These are phyloP conservation scores for Hydraecia micacea DNA, from an alignment of 2,888 invertebrate genomes.

Conservation along the genomic window DNA sequence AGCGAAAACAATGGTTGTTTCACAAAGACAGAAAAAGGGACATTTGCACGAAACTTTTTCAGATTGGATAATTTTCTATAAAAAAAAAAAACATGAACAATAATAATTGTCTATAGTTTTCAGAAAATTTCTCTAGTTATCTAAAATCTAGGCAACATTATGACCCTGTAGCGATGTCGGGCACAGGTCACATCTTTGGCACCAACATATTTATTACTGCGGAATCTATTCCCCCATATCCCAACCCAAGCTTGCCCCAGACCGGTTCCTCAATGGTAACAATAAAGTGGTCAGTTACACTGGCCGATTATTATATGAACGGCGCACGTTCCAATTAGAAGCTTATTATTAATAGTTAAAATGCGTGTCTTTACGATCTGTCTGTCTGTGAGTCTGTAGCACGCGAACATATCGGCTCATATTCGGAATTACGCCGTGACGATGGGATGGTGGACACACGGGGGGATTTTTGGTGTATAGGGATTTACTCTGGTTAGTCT, in stretches of 20 bases:
- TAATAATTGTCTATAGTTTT: neutral
- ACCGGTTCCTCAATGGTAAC: slow-evolving; percentile 70
- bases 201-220: slow-evolving; percentile 30
- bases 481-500: neutral
- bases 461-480: slow-evolving; percentile 54
- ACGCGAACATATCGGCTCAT: slow-evolving; percentile 82
- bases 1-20: neutral
- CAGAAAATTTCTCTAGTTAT: neutral
- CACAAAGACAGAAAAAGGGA: neutral
- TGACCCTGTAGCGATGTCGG: neutral
- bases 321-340: slow-evolving; percentile 86
- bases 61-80: no score
- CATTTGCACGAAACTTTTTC: neutral
- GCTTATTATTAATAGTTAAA: slow-evolving; percentile 86
- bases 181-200: neutral
- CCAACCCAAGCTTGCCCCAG: slow-evolving; percentile 36
- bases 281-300: slow-evolving; percentile 79
- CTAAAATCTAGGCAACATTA: neutral
- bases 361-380: slow-evolving; percentile 84
- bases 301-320: slow-evolving; percentile 72
- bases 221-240: slow-evolving; percentile 52
- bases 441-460: slow-evolving; percentile 64
- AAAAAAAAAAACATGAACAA: neutral
- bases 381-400: slow-evolving; percentile 78
- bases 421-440: slow-evolving; percentile 82